Base-by-base conservation (phyloP, 1,140 invertebrate species). In the Armadillidium nasatum region DNA sequence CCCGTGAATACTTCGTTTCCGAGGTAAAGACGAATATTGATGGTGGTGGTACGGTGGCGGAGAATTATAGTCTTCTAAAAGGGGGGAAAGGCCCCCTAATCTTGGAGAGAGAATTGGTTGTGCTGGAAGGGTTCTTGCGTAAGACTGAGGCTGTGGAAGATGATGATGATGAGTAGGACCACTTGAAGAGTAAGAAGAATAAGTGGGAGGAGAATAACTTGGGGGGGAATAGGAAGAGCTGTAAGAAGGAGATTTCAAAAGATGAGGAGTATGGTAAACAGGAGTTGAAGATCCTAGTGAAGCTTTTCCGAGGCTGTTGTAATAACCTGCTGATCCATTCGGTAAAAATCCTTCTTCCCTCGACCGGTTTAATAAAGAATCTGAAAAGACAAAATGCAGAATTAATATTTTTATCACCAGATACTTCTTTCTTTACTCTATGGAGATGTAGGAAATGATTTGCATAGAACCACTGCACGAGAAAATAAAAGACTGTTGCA, bases 291-390 rank as follows among this genome's bases (percentile, higher is more conserved):
- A 60, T 15, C 50, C 50, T 60, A 60, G 67, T 0, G 73, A 68
- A 2, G 73, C 44, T 54, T 68, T 75, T 3, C 60, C 54, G 44
- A 75, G 60, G n/a, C 73, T 68, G 60, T 75, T 67, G 73, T 75
- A 75, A 54, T 75, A 75, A 33, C 73, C 73, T 11, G 73, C 68
- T 0, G 73, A 75, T 0, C 73, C 73, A 44, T 75, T 75, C 2
- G 73, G 73, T 23, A 75, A 23, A 19, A 75, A 60, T 60, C 50
- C 50, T 7, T 60, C 50, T 19, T 60, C 50, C 50, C 50, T 60
- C 50, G 11, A 19, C 50, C 50, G 11, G 7, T 19, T 15, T 60
- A 60, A 15, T 60, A 60, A 60, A 19, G 50, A 60, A 60, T 19
- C 50, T 60, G 50, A 2, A 60, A 60, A 4, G 50, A 3, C 33